phyloP scores from a whole-genome alignment of 2,113 vertebrate genomes.

The Semicossyphus pulcher region DNA sequence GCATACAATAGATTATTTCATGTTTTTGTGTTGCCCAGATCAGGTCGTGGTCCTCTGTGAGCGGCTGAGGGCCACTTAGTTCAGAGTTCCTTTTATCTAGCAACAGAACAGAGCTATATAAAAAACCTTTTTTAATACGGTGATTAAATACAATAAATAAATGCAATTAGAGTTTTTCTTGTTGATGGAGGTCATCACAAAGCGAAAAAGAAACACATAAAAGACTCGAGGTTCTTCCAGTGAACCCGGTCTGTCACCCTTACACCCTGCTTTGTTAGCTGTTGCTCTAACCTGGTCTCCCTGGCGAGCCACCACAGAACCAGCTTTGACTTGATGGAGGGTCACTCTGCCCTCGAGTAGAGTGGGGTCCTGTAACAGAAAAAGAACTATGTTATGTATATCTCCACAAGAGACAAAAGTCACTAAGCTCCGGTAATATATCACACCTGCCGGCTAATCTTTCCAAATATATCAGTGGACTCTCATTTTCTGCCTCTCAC shows the following conservation, averaged over 20 bases:
- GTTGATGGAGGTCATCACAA: not conserved
- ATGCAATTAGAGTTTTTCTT: not conserved
- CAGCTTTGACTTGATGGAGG: slow-evolving; percentile 91
- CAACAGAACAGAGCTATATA: no score
- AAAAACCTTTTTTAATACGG: no score
- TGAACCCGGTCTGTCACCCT: not conserved
- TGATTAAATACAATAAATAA: not conserved
- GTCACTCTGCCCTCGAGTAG: slow-evolving; percentile 90
- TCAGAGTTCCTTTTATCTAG: no score
- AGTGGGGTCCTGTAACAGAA: slow-evolving; percentile 82
- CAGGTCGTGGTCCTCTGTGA: not conserved
- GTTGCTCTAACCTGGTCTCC: slow-evolving; percentile 91
- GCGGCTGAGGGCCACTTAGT: not conserved
- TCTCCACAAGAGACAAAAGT: not conserved
- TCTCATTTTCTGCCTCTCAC: slow-evolving; percentile 71
- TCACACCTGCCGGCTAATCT: not conserved
- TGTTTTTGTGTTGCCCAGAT: not conserved
- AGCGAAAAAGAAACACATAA: not conserved
- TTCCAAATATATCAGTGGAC: not conserved
- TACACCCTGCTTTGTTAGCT: not conserved
- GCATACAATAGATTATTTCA: not conserved
- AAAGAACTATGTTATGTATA: not conserved
- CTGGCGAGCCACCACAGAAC: slow-evolving; percentile 90
- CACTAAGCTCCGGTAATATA: not conserved
- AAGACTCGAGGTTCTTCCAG: not conserved